A percentile compares a stretch with the other conserved stretches of the same genome.
Conservation (phyloP, 2,888 invertebrate genomes). For the Caenorhabditis sp. region DNA sequence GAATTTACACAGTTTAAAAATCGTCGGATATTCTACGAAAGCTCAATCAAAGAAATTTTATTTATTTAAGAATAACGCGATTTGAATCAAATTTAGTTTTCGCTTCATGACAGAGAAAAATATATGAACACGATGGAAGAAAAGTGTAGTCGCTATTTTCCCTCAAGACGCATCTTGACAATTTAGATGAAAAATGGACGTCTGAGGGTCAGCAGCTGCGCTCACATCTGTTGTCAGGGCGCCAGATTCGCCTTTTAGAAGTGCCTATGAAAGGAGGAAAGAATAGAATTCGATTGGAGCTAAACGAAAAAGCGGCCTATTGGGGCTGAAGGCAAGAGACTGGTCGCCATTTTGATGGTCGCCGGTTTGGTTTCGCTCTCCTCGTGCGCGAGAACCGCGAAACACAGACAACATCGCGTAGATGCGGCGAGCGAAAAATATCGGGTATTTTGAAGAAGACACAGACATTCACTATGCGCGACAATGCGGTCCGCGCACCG, state of each 20-base stretch:
- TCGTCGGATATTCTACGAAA: too few species aligned
- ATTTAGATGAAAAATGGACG: conserved; percentile 40
- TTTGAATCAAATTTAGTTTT: neutral
- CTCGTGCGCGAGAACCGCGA: conserved; percentile 53
- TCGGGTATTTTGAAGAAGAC: conserved; percentile 37
- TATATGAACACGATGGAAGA: neutral
- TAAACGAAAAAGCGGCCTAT: conserved; percentile 42
- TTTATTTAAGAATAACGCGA: too few species aligned
- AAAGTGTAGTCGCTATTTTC: conserved; percentile 23
- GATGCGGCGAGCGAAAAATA: conserved; percentile 26
- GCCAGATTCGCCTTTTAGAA: conserved; percentile 44
- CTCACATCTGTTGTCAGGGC: conserved; percentile 50
- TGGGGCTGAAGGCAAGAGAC: conserved; percentile 34
- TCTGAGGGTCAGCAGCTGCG: conserved; percentile 48
- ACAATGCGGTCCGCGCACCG: conserved; percentile 52
- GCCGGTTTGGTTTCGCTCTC: conserved; percentile 43
- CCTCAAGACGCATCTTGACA: conserved; percentile 14
- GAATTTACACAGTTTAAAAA: too few species aligned
- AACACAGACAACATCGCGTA: conserved; percentile 54
- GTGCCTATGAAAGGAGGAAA: conserved; percentile 20
- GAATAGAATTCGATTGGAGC: conserved; percentile 34
- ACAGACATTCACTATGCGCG: conserved; percentile 51
- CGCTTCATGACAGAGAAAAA: neutral
- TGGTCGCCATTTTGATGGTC: conserved; percentile 61
- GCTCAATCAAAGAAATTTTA: too few species aligned